Evolutionary conservation across 2,113 vertebrate species (phyloP).

Genomic region (Budorcas taxicolor): DNA sequence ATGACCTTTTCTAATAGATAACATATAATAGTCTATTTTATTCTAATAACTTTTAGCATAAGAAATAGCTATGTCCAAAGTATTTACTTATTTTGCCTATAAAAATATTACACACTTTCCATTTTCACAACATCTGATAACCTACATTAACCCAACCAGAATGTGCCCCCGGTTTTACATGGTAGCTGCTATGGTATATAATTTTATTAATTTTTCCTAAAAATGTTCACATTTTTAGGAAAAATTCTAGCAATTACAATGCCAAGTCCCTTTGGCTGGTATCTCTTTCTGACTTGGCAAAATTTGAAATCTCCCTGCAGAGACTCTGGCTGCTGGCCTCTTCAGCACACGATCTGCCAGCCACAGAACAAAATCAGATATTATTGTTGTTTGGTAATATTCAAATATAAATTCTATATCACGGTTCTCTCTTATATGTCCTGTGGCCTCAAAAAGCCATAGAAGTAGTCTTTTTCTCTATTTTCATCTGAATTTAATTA

Average conservation of each 20-base stretch:
- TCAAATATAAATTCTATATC: background rate
- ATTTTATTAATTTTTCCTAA: background rate
- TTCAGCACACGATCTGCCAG: background rate
- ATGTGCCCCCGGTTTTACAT: background rate
- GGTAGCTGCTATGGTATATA: background rate
- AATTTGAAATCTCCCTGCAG: background rate
- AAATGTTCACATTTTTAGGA: conserved; percentile 19
- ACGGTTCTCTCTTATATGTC: background rate
- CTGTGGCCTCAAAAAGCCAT: background rate
- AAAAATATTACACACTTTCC: background rate
- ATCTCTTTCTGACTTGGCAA: conserved; percentile 32
- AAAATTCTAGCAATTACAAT: background rate
- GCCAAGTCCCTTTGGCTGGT: conserved; percentile 6
- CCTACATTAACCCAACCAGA: background rate
- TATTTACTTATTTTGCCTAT: background rate
- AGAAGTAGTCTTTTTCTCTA: background rate
- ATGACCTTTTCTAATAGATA: background rate
- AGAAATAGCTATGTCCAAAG: background rate
- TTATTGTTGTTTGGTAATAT: conserved; percentile 34
- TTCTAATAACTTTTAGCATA: background rate
- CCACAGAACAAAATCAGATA: conserved; percentile 25
- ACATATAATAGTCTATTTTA: background rate
- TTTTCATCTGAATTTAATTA: conserved; percentile 27
- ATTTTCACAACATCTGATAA: background rate
- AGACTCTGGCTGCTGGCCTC: conserved; percentile 8